Evolutionary conservation across 2,888 invertebrate genomes (phyloP).

Genomic region (Cosmia trapezina): DNA sequence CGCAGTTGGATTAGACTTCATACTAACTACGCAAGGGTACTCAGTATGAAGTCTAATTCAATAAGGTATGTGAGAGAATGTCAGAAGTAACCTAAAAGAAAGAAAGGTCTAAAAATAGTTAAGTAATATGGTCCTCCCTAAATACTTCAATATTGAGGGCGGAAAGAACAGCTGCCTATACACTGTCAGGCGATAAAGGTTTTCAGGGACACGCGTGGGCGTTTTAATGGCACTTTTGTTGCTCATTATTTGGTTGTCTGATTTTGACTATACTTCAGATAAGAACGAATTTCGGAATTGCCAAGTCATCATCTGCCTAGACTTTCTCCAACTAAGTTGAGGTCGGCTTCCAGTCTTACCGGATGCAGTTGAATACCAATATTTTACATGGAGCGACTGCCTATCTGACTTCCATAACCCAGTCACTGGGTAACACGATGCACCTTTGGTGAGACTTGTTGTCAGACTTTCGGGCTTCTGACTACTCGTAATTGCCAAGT

Average conservation of each 20-base stretch:
- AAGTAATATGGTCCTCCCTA: not conserved
- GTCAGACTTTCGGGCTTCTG: no score
- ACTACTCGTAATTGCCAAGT: no score
- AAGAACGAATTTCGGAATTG: no score
- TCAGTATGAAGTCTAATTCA: not conserved
- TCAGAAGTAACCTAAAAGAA: not conserved
- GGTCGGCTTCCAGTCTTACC: no score
- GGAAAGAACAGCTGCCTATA: slow-evolving; percentile 9
- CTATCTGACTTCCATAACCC: no score
- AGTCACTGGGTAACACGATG: no score
- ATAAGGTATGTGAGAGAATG: not conserved
- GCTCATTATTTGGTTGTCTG: not conserved
- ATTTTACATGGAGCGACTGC: no score
- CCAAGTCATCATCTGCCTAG: not conserved
- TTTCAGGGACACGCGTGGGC: slow-evolving; percentile 3
- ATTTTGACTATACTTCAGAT: not conserved
- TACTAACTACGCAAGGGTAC: not conserved
- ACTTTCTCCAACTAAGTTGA: no score
- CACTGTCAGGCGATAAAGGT: slow-evolving; percentile 26
- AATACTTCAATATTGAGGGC: slow-evolving; percentile 7
- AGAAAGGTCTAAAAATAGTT: slow-evolving; percentile 2
- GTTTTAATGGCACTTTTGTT: not conserved
- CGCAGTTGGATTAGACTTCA: not conserved
- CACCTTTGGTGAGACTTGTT: no score
- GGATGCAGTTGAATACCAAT: no score